Percentiles rank a stretch among this genome's conserved stretches.
These are phyloP conservation scores for Corydoras sp. DNA, from an alignment of 2,113 vertebrate genomes.

Conservation along the genomic window DNA sequence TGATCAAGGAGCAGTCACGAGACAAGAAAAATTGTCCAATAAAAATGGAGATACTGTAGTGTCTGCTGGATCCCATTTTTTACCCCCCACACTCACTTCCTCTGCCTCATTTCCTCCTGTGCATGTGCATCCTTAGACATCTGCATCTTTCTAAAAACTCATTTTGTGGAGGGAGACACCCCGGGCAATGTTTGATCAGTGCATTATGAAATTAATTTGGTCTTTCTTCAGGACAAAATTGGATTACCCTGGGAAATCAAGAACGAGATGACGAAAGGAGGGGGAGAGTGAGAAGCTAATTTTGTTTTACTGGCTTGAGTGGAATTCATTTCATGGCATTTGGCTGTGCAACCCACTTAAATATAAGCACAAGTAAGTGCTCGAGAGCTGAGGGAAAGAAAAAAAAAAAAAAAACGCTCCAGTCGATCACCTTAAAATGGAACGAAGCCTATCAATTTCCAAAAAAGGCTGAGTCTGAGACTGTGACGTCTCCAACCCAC, in stretches of 20 bases:
- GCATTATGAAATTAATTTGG: constrained; percentile 55
- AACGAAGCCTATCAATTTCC: constrained; percentile 1
- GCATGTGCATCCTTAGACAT: constrained; percentile 40
- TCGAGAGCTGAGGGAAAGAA: constrained; percentile 14
- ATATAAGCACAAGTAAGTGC: constrained; percentile 28
- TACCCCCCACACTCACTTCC: constrained; percentile 18
- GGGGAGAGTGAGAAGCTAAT: constrained; percentile 35
- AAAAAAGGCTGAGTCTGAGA: background rate
- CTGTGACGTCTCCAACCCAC: background rate
- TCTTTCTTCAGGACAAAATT: constrained; percentile 51
- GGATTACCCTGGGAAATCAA: constrained; percentile 54
- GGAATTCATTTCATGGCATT: constrained; percentile 47
- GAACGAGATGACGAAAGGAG: constrained; percentile 23
- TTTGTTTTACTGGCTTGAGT: constrained; percentile 42
- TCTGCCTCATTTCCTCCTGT: constrained; percentile 35
- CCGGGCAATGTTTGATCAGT: constrained; percentile 49
- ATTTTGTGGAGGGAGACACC: constrained; percentile 49
- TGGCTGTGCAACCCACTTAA: constrained; percentile 35
- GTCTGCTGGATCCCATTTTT: constrained; percentile 11
- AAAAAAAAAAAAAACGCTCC: constrained; percentile 1
- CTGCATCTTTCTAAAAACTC: constrained; percentile 44
- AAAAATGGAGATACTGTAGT: constrained; percentile 38
- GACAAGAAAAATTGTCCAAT: constrained; percentile 39
- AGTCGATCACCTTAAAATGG: constrained; percentile 6
- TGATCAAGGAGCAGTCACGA: constrained; percentile 32